These are phyloP conservation scores for Drosophila triauraria DNA, from an alignment of 1,140 invertebrate species.

Conservation along the genomic window DNA sequence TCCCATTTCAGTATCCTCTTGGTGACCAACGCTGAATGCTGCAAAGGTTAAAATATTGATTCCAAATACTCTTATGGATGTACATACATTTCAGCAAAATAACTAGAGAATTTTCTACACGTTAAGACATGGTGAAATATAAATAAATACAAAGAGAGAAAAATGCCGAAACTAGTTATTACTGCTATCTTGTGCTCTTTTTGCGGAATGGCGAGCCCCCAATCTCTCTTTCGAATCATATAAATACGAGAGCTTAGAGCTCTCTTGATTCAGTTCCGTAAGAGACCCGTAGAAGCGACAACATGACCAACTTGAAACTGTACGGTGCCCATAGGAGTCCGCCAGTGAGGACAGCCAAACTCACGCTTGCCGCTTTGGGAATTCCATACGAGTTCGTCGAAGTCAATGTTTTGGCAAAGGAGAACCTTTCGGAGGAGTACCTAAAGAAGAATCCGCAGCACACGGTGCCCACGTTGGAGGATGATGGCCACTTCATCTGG, in stretches of 20 bases:
- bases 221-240: not conserved
- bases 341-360: constrained; percentile 85
- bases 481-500: constrained; percentile 63
- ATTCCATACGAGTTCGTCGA: constrained; percentile 83
- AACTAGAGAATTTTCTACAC: too few species aligned
- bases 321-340: constrained; percentile 78
- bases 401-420: constrained; percentile 87
- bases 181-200: not conserved
- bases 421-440: constrained; percentile 89
- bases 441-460: constrained; percentile 84
- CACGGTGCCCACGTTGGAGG: constrained; percentile 81
- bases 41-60: too few species aligned
- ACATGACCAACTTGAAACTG: constrained; percentile 75
- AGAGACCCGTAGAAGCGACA: constrained; percentile 7
- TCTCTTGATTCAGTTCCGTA: not conserved
- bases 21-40: too few species aligned
- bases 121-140: constrained; percentile 19
- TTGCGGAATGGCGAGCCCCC: not conserved
- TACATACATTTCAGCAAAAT: too few species aligned
- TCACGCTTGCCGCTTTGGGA: constrained; percentile 85
- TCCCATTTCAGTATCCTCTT: not conserved
- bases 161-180: not conserved
- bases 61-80: too few species aligned
- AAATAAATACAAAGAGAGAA: not conserved
- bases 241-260: constrained; percentile 8